Base-by-base conservation (phyloP, 1,140 invertebrate species). In the Oedothorax gibbosus region DNA sequence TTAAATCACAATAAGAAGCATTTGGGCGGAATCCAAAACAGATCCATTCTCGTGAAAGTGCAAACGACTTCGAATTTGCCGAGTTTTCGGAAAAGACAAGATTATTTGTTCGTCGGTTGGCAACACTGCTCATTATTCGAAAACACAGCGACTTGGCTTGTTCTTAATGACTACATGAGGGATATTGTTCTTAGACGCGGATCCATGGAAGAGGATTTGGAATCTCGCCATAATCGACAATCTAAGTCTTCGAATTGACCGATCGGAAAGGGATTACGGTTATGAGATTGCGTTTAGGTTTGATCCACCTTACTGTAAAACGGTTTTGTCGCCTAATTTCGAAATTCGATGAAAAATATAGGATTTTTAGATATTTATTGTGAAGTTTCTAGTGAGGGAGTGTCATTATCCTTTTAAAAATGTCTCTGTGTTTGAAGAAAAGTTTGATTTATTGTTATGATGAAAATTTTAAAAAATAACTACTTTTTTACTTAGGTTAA, bases 101-200 rank as follows among this genome's bases (percentile, higher is more conserved):
- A 71, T 71, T 53, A 71, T 53, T 71, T 71, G 69, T 71, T 51
- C 54, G 50, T 71, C 50, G 35, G 35, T 69, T 71, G 68, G 69
- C 50, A 71, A 51, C n/a, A 53, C 69, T 20, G 53, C 21, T 18
- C 20, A 57, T 75, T 75, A 57, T 75, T 21, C 35, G 54, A 57
- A 57, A 75, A 75, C 72, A 75, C 54, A 75, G 54, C 56, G 71
- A 73, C 56, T 75, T 75, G 53, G 18, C 10, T 35, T 57, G 72
- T 75, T 75, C 72, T 75, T 35, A 75, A 75, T 75, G 72, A 75
- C 54, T 15, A 35, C 53, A 35, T 35, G 35, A 35, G 72, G 72
- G 57, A 75, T 75, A 75, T 75, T 75, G 72, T 75, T 75, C 54
- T 75, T 10, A 11, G 20, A 18, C 35, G 35, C 2, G 35, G 35